These are phyloP conservation scores for Chloroceryle amazona DNA, from an alignment of 2,797 vertebrate species.

Conservation along the genomic window DNA sequence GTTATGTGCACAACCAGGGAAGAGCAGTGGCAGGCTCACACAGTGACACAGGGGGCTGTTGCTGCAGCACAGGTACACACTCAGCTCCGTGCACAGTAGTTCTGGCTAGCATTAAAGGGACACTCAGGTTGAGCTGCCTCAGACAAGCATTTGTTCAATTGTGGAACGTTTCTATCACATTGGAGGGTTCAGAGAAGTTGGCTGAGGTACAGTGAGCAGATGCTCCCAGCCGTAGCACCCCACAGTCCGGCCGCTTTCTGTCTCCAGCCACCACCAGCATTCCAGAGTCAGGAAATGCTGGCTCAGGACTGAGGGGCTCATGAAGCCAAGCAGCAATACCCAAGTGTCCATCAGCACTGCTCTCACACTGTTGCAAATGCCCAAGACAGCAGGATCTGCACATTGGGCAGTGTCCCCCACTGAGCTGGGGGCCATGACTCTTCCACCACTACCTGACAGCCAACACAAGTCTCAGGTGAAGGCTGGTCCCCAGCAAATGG, in stretches of 20 bases:
- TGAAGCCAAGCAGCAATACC: neutral
- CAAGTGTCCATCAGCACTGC: neutral
- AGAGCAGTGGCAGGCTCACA: neutral
- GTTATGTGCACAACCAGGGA: neutral
- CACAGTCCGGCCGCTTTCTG: neutral
- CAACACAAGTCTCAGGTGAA: neutral
- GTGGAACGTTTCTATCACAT: neutral
- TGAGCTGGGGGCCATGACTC: accelerated
- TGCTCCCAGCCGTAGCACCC: neutral
- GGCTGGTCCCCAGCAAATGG: neutral
- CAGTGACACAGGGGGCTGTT: neutral
- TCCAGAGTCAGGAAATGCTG: neutral
- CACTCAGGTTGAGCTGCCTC: neutral
- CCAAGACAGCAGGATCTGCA: neutral
- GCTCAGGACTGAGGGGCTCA: accelerated
- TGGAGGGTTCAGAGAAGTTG: neutral
- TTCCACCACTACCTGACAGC: too few species aligned
- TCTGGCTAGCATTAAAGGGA: neutral
- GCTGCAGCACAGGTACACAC: accelerated
- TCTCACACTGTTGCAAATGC: neutral
- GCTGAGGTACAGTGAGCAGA: neutral
- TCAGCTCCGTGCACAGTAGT: accelerated
- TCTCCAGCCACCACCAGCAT: neutral
- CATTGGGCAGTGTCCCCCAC: neutral
- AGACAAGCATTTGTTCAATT: neutral